Base-by-base conservation (phyloP, 1,140 invertebrate genomes). In the Calephelis virginiensis region DNA sequence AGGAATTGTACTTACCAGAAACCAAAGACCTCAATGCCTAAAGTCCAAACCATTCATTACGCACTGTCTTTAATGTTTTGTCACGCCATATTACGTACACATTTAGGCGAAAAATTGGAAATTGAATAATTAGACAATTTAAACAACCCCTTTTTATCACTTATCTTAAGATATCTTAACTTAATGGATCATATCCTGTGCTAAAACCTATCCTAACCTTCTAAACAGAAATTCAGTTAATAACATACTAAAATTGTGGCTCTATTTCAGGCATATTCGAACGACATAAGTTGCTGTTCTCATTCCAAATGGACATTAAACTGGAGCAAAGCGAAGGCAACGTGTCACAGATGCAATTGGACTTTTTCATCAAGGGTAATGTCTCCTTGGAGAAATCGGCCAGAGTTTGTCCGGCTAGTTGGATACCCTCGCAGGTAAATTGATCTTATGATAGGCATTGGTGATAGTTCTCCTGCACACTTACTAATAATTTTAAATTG, bases 351-450 rank as follows among this genome's bases (percentile, higher is more conserved):
- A 78, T 90, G 4, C 94, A 98, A 79, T 78, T 98, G n/a, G 95
- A 98, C 74, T 98, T 98, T 90, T 98, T 98, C 78, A 96, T 98
- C 63, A 97, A 97, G 83, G 97, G 96, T 28, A 95, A 94, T 73
- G 93, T 96, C 1, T 92, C 94, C 0, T 82, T 97, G 40, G 96
- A 97, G 73, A 96, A 96, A 77, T 93, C 95, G n/a, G 78, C 92
- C 5, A 86, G 92, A 45, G 77, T 85, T 14, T 95, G 94, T 86
- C 95, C 96, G 1, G 93, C 93, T 28, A 76, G 87, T 2, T 98
- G 96, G 96, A 86, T 98, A 64, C 85, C 94, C 0, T 76, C 93
- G 4, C 84, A 89, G 78, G 88, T 89, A 45, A 49, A 43, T n/a
- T 45, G 11, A n/a, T 63, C 8, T 66, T 65, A 17, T 50, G 53